Base-by-base conservation (phyloP, 2,113 vertebrate genomes). In the Limanda limanda region DNA sequence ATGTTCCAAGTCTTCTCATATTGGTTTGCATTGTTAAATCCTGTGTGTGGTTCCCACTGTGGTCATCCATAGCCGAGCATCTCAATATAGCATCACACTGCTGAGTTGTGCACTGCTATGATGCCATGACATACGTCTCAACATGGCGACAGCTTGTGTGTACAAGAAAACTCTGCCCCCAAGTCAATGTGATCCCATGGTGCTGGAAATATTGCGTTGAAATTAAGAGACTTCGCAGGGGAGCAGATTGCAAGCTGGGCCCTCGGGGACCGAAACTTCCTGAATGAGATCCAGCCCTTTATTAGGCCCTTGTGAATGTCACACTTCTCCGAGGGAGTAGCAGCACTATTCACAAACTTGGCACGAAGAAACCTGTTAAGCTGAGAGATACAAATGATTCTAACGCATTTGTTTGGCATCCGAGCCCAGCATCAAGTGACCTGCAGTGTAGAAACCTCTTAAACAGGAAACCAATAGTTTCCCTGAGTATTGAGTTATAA, bases 161-260 rank as follows among this genome's bases (percentile, higher is more conserved):
- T 64, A 71, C 60, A 81, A 64, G 74, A 55, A 83, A 78, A 79
- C 4, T 52, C 68, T 78, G 79, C 60, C 87, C 74, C 74, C 31
- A 21, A 81, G 74, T 63, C 58, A 71, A 52, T 71, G 66, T 68
- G 78, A 71, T 82, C 68, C 82, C 75, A 48, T n/a, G 54, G 76
- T 77, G 78, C 83, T 65, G 78, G 78, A 74, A 84, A 82, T 82
- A 54, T 71, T 82, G 61, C 59, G 25, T 40, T 74, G 66, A 86
- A 86, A 86, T 84, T 72, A 86, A 83, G 23, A 78, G 83, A 67
- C 83, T 83, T 88, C 60, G 69, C 82, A 80, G 73, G 79, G 78
- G 74, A 86, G 71, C 82, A 86, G 82, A 89, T 86, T 89, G 84
- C 74, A 69, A 80, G 58, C 77, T 21, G 64, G 76, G 51, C 79